These are phyloP conservation scores for Rhogogaster chlorosoma DNA, from an alignment of 2,888 invertebrate genomes.

Conservation along the genomic window DNA sequence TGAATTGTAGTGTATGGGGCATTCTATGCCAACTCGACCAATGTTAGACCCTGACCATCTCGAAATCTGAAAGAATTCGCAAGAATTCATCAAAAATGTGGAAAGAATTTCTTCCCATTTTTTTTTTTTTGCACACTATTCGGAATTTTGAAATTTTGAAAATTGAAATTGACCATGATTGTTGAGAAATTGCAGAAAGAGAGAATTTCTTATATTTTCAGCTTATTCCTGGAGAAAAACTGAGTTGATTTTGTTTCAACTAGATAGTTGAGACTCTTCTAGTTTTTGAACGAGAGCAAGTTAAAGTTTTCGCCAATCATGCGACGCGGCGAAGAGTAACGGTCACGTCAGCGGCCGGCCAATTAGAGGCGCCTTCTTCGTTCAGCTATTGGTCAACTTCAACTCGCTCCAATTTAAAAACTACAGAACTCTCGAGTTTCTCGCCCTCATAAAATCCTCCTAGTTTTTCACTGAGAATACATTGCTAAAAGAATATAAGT, in stretches of 20 bases:
- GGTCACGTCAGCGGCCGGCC: conserved; percentile 54
- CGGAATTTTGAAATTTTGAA: no score
- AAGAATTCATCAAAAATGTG: no score
- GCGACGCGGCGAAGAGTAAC: conserved; percentile 50
- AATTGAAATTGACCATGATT: not conserved
- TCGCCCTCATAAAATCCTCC: not conserved
- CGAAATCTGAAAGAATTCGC: no score
- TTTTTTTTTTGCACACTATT: no score
- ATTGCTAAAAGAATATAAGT: not conserved
- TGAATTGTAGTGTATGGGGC: not conserved
- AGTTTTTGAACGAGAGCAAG: conserved; percentile 2
- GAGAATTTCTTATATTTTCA: not conserved
- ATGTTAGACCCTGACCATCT: no score
- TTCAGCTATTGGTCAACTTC: not conserved
- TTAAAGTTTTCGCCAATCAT: conserved; percentile 3
- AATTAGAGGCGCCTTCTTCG: not conserved
- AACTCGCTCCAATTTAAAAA: not conserved
- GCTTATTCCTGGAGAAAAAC: not conserved
- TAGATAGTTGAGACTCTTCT: not conserved
- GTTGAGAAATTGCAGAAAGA: not conserved
- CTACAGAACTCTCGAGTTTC: not conserved
- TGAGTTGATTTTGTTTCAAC: not conserved
- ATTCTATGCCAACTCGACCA: no score
- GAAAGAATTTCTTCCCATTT: no score
- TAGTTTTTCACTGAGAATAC: not conserved